Base-by-base conservation (phyloP, 2,888 invertebrate species). In the Leptopilina drosophilae region DNA sequence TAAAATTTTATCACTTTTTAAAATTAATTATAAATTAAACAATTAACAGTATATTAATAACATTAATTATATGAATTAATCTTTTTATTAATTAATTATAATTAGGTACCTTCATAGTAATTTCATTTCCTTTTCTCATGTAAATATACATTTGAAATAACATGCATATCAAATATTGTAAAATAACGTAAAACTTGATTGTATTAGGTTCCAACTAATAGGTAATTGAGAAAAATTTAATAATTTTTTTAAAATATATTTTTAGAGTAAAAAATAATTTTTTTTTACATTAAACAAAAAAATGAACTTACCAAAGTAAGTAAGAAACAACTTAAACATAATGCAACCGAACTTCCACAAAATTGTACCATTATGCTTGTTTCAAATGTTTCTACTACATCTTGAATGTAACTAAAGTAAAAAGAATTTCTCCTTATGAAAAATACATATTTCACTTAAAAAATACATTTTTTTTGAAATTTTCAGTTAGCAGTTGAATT, bases 71-170 rank as follows among this genome's bases (percentile, higher is more conserved):
- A 5, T 42, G 49, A 49, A 3, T 33, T 33, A 33, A 49, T 11
- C 4, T 49, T 49, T 49, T 49, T 11, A 49, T 49, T 49, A 49
- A 11, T 49, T 49, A 49, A 49, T 42, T 42, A 49, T 33, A 33
- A 2, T 49, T 59, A 20, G 20, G 20, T 20, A 65, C 65, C 65
- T 65, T 65, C n/a, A 40, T 40, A 42, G 65, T 65, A n/a, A 65
- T 11, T 5, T 65, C 40, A 40, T 65, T 65, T 40, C 65, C 65
- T 65, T 42, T 33, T 40, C 6, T 40, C 26, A 33, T 65, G 40
- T 65, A 65, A 6, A 33, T n/a, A 40, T 33, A 65, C 14, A 65
- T 65, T 65, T 65, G 33, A 40, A 65, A n/a, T 14, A 65, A 40
- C 65, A 65, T 65, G 5, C 65, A 65, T n/a, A 65, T 2, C 12